Evolutionary conservation across 2,888 invertebrate species (phyloP), one percentile per base, ranked within the genome.

Genomic region (Thymelicus sylvestris): DNA sequence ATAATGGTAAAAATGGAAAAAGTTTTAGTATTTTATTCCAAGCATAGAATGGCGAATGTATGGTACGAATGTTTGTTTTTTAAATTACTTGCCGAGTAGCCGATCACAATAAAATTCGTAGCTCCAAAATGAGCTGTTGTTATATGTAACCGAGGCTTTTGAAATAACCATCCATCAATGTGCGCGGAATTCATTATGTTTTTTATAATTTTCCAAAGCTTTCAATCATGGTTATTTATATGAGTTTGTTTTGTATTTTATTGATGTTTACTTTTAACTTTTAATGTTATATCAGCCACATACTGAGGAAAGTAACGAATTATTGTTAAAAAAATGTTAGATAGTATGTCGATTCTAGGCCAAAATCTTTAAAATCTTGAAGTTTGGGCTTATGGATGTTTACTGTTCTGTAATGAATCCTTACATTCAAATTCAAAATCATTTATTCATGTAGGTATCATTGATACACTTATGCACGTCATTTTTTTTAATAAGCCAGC

Each of bases 101-200:
- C 70, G 59, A 70, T 65, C 64, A 69, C 57, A 69, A 64, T 55
- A 55, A 55, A 55, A 55, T 60, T 48, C 65, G 50, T 65, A 63
- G 47, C 65, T 41, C 65, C 64, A 65, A 70, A 70, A 70, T 70
- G 64, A 64, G 70, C 70, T 50, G 60, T 41, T 39, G 65, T 81
- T 81, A 82, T 81, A 83, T 82, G 83, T 67, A 65, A 70, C 60
- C 6, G 31, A 59, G 24, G 63, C 68, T 69, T 59, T 44, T 38
- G 57, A 69, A 64, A 57, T 47, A 69, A 48, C 78, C 76, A 86
- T 86, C 85, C 79, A 85, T 86, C 85, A 86, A 78, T 78, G 75
- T 80, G 79, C 71, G 72, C 77, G 66, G 77, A 80, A 77, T 74
- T 79, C 74, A 76, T 76, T 76, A 72, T 77, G 76, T 77, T 79